phyloP scores from a whole-genome alignment of 2,113 vertebrate genomes.

The Ageneiosus marmoratus region DNA sequence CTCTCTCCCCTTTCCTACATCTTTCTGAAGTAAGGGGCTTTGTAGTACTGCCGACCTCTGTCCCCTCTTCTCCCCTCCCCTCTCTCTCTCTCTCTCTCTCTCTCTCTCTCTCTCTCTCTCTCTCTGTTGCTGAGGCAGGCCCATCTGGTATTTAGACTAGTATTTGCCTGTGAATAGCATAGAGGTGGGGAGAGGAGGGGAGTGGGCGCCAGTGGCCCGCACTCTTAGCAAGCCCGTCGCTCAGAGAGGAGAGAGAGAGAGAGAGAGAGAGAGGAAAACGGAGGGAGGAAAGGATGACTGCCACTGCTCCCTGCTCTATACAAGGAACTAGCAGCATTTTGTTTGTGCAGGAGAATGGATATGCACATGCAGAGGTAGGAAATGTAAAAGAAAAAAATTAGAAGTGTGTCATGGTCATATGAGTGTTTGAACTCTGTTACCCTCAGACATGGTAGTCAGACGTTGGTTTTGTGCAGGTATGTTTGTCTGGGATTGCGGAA shows the following conservation, averaged over 20 bases:
- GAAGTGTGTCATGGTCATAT: not conserved
- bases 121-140: slow-evolving; percentile 65
- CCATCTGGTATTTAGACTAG: slow-evolving; percentile 69
- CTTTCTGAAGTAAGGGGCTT: slow-evolving; percentile 42
- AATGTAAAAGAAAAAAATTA: not conserved
- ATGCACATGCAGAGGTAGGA: slow-evolving; percentile 57
- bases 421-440: not conserved
- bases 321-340: slow-evolving; percentile 38
- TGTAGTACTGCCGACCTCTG: slow-evolving; percentile 45
- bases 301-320: slow-evolving; percentile 41
- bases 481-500: slow-evolving; percentile 2
- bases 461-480: not conserved
- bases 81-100: slow-evolving; percentile 14
- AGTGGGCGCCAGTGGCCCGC: slow-evolving; percentile 53
- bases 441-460: not conserved
- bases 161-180: slow-evolving; percentile 69
- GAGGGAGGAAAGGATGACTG: slow-evolving; percentile 49
- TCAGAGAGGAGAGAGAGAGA: slow-evolving; percentile 23
- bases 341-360: slow-evolving; percentile 46
- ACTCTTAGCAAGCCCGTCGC: slow-evolving; percentile 45
- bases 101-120: slow-evolving; percentile 39
- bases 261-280: slow-evolving; percentile 10
- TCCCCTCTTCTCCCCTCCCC: slow-evolving; percentile 5
- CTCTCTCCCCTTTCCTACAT: not conserved
- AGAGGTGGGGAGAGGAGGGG: slow-evolving; percentile 54